Evolutionary conservation across 2,888 invertebrate genomes (phyloP).

Genomic region (Oxystoma pomonae): DNA sequence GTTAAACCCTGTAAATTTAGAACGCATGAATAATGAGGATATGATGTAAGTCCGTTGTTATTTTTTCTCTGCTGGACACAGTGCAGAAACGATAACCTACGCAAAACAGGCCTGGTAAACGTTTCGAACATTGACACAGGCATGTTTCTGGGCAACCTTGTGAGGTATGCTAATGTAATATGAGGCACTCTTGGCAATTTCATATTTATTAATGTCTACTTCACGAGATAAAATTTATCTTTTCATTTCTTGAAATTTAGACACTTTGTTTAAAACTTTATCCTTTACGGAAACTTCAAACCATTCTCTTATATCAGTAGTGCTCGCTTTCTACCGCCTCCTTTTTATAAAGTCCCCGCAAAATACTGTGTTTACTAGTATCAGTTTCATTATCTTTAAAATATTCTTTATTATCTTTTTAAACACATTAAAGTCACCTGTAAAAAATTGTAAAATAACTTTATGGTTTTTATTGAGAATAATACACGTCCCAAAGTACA

Average conservation of each 20-base stretch:
- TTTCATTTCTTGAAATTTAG: slow-evolving; percentile 30
- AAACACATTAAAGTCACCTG: slow-evolving; percentile 15
- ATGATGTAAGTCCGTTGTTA: slow-evolving; percentile 21
- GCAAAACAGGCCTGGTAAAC: not conserved
- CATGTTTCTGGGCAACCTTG: too few relatives aligned
- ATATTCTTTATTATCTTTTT: not conserved
- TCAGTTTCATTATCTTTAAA: not conserved
- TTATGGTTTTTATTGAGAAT: too few relatives aligned
- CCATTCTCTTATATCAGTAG: not conserved
- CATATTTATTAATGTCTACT: slow-evolving; percentile 8
- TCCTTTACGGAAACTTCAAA: not conserved
- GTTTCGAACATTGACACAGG: not conserved
- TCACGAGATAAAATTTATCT: slow-evolving; percentile 25
- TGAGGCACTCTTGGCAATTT: slow-evolving; percentile 14
- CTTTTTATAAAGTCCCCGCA: not conserved
- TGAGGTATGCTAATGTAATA: slow-evolving; percentile 24
- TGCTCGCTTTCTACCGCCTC: not conserved
- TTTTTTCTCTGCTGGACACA: not conserved
- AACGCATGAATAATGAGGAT: slow-evolving; percentile 27
- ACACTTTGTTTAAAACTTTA: slow-evolving; percentile 23
- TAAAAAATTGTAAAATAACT: not conserved
- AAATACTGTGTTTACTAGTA: slow-evolving; percentile 9
- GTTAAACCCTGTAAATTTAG: slow-evolving; percentile 22
- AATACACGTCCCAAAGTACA: too few relatives aligned
- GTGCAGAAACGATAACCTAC: not conserved